Base-by-base conservation (phyloP, 2,113 vertebrate genomes). In the Dascyllus trimaculatus region DNA sequence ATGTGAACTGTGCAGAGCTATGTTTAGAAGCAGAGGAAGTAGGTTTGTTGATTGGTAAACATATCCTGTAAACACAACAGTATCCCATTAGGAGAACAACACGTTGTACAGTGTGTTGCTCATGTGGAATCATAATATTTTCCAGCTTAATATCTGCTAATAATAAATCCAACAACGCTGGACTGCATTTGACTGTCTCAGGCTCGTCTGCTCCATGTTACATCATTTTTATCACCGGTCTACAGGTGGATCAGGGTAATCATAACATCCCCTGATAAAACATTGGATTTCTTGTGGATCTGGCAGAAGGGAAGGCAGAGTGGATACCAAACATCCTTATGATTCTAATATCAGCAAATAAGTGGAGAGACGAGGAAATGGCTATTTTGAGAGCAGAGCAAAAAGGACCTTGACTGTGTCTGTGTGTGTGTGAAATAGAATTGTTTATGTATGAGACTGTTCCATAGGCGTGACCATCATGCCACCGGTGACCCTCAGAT, bases 381-480 rank as follows among this genome's bases (percentile, higher is more conserved):
- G 75, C 71, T 91, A 91, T 92, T 90, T 88, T 83, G 57, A 69
- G 85, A 81, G 9, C 54, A 54, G 51, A 10, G 1, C 56, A 67
- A 38, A n/a, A 35, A 58, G 24, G 86, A 87, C 85, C 85, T 88
- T 86, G 82, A 57, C 63, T 67, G 13, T 64, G 45, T 78, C 86
- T 62, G 80, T 58, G 40, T 58, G 73, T 80, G 52, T 60, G 67
- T 83, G 75, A 70, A 77, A 38, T 61, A 17, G n/a, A n/a, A 66
- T 68, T 80, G 75, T 75, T 66, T 70, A 57, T 78, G 62, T 91
- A 84, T 85, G 90, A 82, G 88, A 87, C 81, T 7, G 76, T 92
- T 86, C 86, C 81, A 85, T 89, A 93, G 94, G 92, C 89, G 93
- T 95, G 93, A 93, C 91, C 69, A 77, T 73, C 80, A 64, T 70